Conservation (phyloP, 2,888 invertebrate species). For the Athrips mouffetella region DNA sequence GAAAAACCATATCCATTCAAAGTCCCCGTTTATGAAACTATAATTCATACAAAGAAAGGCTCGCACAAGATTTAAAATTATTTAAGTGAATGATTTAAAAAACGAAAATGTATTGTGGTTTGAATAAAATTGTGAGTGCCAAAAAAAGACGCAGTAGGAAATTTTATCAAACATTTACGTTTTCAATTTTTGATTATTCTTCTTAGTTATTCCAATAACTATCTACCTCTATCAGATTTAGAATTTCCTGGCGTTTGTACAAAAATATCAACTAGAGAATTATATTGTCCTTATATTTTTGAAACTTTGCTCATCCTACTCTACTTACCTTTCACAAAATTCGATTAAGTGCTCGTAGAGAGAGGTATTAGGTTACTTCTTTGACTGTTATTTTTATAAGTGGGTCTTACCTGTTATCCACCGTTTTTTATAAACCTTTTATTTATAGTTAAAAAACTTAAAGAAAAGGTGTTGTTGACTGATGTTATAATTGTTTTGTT, state of each 20-base stretch:
- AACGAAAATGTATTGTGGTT: no score
- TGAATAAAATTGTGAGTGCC: no score
- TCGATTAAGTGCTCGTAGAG: constrained; percentile 5
- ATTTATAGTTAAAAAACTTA: neutral
- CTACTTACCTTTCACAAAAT: neutral
- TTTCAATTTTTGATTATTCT: neutral
- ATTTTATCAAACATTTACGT: neutral
- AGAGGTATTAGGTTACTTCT: constrained; percentile 6
- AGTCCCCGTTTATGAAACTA: constrained; percentile 84
- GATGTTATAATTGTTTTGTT: constrained; percentile 24
- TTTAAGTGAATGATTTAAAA: no score
- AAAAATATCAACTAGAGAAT: no score
- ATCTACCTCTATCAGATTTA: no score
- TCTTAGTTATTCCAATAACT: no score
- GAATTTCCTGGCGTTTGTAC: no score
- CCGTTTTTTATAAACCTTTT: neutral
- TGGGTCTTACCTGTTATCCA: neutral
- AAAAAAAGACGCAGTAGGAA: no score
- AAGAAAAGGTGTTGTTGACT: constrained; percentile 15
- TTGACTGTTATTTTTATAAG: constrained; percentile 6
- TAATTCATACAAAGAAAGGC: constrained; percentile 83
- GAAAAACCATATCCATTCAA: constrained; percentile 84
- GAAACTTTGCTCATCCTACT: neutral
- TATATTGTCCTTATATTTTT: neutral
- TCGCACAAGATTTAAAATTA: constrained; percentile 55